A percentile compares a stretch with the other conserved stretches of the same genome.
Evolutionary conservation across 2,888 invertebrate species (phyloP).

Genomic region (Agrochola lychnidis): DNA sequence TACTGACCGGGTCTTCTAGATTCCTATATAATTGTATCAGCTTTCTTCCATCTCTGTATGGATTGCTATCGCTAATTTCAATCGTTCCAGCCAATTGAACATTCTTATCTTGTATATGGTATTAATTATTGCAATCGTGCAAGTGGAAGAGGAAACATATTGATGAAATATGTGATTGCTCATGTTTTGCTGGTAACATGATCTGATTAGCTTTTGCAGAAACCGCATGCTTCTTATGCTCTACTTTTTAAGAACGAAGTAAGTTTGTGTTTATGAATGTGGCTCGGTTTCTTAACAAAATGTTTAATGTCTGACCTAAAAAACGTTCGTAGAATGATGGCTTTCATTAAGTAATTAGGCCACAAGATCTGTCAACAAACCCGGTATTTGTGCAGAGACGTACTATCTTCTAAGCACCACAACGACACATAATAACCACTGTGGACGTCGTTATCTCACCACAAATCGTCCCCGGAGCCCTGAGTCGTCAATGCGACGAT

Average conservation of each 20-base stretch:
- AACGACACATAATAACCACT: slow-evolving; percentile 62
- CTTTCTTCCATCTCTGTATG: slow-evolving; percentile 78
- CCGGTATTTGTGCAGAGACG: slow-evolving; percentile 37
- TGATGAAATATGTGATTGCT: slow-evolving; percentile 57
- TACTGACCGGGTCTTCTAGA: slow-evolving; percentile 83
- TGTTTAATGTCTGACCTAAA: slow-evolving; percentile 38
- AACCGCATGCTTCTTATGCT: slow-evolving; percentile 16
- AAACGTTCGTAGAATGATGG: slow-evolving; percentile 41
- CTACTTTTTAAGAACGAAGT: slow-evolving; percentile 17
- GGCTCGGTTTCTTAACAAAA: slow-evolving; percentile 5
- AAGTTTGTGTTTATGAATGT: slow-evolving; percentile 9
- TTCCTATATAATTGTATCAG: slow-evolving; percentile 84
- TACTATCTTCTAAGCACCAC: slow-evolving; percentile 61
- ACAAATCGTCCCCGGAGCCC: slow-evolving; percentile 73
- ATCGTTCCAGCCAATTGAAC: slow-evolving; percentile 70
- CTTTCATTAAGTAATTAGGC: slow-evolving; percentile 57
- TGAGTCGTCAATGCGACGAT: slow-evolving; percentile 76
- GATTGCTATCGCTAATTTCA: slow-evolving; percentile 73
- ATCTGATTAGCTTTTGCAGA: slow-evolving; percentile 38
- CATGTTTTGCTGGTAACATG: slow-evolving; percentile 44
- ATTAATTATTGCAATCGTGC: slow-evolving; percentile 70
- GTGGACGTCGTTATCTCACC: slow-evolving; percentile 71
- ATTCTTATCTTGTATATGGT: slow-evolving; percentile 71
- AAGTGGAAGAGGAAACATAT: slow-evolving; percentile 65
- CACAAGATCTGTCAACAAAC: slow-evolving; percentile 57